Conservation (phyloP, 2,888 invertebrate species). For the Gandaritis pyraliata region DNA sequence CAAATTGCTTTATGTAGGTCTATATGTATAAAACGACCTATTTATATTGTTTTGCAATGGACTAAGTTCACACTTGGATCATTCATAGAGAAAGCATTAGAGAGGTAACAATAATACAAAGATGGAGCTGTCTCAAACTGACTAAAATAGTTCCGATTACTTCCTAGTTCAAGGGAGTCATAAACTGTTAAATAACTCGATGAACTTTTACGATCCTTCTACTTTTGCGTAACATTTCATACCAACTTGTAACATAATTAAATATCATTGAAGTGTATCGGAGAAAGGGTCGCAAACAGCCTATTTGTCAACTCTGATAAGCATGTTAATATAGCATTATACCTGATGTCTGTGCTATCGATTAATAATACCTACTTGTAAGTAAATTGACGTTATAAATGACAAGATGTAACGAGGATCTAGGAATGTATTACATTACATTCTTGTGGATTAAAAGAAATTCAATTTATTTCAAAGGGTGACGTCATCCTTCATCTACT, state of each 20-base stretch:
- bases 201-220: conserved; percentile 29
- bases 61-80: background rate
- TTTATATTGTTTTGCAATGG: background rate
- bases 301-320: conserved; percentile 40
- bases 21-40: no score
- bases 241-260: conserved; percentile 2
- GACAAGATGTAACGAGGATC: no score
- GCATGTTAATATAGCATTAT: conserved; percentile 23
- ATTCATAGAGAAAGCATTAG: background rate
- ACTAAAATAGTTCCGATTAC: conserved; percentile 49
- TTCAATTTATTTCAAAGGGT: conserved; percentile 4
- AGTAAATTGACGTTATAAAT: no score
- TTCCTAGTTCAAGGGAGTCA: conserved; percentile 62
- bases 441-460: conserved; percentile 2
- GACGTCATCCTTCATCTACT: conserved; percentile 21
- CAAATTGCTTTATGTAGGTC: no score
- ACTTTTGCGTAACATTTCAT: conserved; percentile 20
- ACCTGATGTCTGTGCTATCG: conserved; percentile 10
- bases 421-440: background rate
- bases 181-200: conserved; percentile 33
- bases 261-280: conserved; percentile 34
- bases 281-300: conserved; percentile 32
- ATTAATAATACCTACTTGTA: conserved; percentile 23
- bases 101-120: conserved; percentile 1
- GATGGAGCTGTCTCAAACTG: conserved; percentile 8